Evolutionary conservation across 2,888 invertebrate genomes (phyloP).

Genomic region (Trissolcus brochymenae): DNA sequence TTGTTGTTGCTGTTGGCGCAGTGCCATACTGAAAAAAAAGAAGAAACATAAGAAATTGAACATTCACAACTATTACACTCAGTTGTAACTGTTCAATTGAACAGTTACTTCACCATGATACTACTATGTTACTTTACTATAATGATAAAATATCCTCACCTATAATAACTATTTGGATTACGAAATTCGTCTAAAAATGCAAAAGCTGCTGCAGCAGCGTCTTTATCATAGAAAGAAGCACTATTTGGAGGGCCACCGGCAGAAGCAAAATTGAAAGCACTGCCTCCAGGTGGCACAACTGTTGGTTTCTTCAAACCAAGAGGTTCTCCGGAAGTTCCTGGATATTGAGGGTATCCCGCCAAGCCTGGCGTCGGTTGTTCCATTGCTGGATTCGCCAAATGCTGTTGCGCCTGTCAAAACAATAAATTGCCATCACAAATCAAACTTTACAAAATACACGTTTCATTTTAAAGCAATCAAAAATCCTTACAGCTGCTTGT

Average conservation of each 20-base stretch:
- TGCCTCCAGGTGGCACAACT: constrained; percentile 83
- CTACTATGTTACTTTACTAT: too few relatives aligned
- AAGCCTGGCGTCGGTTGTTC: constrained; percentile 61
- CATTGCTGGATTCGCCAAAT: constrained; percentile 41
- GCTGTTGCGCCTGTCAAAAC: constrained; percentile 24
- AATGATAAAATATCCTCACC: constrained; percentile 55
- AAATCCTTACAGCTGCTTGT: constrained; percentile 47
- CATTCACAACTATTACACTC: too few relatives aligned
- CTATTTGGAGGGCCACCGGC: constrained; percentile 76
- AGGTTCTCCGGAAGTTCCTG: constrained; percentile 67
- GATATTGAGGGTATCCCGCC: constrained; percentile 69
- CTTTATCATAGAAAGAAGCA: constrained; percentile 72
- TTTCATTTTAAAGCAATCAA: neutral
- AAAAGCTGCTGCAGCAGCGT: constrained; percentile 72
- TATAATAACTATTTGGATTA: constrained; percentile 73
- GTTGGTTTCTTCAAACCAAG: constrained; percentile 83
- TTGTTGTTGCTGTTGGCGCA: constrained; percentile 64
- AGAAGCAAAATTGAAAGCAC: constrained; percentile 90
- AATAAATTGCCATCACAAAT: neutral
- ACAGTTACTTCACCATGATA: too few relatives aligned
- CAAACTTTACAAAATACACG: neutral
- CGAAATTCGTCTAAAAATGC: constrained; percentile 73
- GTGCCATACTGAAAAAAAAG: constrained; percentile 63
- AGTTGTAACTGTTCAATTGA: too few relatives aligned
- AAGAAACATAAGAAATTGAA: constrained; percentile 53